Percentiles rank a stretch among this genome's conserved stretches.
These are phyloP conservation scores for Catharus bicknelli DNA, from an alignment of 2,113 vertebrate genomes.

Conservation along the genomic window DNA sequence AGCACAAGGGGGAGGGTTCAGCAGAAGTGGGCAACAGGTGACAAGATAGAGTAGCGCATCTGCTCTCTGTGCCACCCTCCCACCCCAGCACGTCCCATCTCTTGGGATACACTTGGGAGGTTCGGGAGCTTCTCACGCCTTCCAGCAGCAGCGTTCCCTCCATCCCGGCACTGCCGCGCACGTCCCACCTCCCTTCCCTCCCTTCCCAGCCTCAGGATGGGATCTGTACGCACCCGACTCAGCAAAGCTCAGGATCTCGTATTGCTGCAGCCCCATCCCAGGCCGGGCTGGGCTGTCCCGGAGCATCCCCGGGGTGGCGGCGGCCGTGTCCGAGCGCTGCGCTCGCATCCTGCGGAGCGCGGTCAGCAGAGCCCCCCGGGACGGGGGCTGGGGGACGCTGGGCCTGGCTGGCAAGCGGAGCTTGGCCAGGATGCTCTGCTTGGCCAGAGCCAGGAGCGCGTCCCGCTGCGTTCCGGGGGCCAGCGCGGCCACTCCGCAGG, in stretches of 20 bases:
- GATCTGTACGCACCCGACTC: constrained; percentile 80
- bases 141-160: background rate
- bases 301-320: rapidly evolving
- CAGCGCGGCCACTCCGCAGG: constrained; percentile 71
- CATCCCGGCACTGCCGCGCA: rapidly evolving
- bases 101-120: rapidly evolving
- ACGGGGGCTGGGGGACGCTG: constrained; percentile 75
- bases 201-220: rapidly evolving
- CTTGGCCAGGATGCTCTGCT: constrained; percentile 87
- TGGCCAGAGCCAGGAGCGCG: constrained; percentile 81
- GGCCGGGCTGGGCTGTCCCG: constrained; percentile 45
- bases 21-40: background rate
- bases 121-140: background rate
- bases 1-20: background rate
- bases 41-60: rapidly evolving
- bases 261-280: constrained; percentile 74
- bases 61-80: background rate
- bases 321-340: rapidly evolving
- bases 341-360: constrained; percentile 79
- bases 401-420: constrained; percentile 86
- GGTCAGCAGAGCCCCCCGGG: constrained; percentile 75
- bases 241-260: constrained; percentile 92
- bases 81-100: rapidly evolving
- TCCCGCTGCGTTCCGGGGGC: constrained; percentile 72
- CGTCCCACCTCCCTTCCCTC: background rate